phyloP scores from a whole-genome alignment of 2,888 invertebrate species.

The Idaea biselata region DNA sequence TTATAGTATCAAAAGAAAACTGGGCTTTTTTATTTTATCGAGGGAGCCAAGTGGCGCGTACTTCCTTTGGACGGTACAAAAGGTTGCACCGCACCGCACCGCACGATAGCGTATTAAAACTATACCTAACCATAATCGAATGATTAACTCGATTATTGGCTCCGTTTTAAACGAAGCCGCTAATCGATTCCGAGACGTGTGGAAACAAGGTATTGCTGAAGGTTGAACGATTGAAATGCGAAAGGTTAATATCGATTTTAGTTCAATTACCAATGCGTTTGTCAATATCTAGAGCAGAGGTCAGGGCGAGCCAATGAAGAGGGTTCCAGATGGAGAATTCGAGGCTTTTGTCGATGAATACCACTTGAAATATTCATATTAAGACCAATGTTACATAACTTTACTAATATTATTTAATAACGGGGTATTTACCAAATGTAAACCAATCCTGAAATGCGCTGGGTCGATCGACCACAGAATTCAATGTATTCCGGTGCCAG shows the following conservation, averaged over 20 bases:
- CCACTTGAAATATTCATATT: neutral
- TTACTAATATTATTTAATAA: constrained; percentile 4
- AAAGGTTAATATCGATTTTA: constrained; percentile 43
- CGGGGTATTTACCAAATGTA: no score
- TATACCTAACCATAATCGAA: constrained; percentile 5
- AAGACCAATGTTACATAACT: no score
- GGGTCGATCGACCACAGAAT: no score
- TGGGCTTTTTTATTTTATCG: constrained; percentile 26
- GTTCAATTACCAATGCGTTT: constrained; percentile 30
- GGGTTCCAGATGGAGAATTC: neutral
- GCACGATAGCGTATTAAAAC: constrained; percentile 35
- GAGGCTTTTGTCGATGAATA: neutral
- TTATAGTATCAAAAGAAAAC: neutral
- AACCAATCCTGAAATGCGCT: no score
- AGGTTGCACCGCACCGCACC: constrained; percentile 36
- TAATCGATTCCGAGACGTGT: constrained; percentile 46
- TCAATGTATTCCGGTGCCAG: no score
- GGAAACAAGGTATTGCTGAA: constrained; percentile 46
- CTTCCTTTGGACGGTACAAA: constrained; percentile 41
- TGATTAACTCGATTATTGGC: constrained; percentile 33
- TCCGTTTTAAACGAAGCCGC: constrained; percentile 40
- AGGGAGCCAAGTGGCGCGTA: constrained; percentile 55
- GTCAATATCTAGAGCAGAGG: constrained; percentile 22
- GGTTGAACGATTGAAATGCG: constrained; percentile 49
- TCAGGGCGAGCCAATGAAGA: constrained; percentile 5